A percentile compares a stretch with the other conserved stretches of the same genome.
These are phyloP conservation scores for Pipra filicauda DNA, from an alignment of 2,113 vertebrate genomes.

Conservation along the genomic window DNA sequence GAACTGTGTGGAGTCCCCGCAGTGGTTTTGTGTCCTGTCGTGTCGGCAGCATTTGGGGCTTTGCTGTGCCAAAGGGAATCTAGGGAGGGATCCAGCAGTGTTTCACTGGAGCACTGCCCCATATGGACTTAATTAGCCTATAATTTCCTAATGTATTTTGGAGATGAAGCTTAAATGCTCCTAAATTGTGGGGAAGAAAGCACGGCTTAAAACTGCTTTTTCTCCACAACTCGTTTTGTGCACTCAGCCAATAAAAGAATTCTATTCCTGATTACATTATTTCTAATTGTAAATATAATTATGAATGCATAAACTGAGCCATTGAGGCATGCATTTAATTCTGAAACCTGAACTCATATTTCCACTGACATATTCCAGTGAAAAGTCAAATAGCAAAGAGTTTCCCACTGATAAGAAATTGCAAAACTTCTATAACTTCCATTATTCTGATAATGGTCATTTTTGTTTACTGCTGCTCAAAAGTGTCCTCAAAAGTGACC, in stretches of 20 bases:
- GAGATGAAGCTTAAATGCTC: background rate
- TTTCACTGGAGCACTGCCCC: background rate
- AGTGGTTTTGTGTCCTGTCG: background rate
- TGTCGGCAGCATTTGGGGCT: background rate
- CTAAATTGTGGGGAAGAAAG: background rate
- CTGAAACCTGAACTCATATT: background rate
- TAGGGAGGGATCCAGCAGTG: background rate
- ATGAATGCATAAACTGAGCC: background rate
- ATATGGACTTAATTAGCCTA: background rate
- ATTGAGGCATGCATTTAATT: slow-evolving; percentile 3
- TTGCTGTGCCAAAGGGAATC: background rate
- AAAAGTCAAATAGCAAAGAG: background rate
- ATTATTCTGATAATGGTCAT: background rate
- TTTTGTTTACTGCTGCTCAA: background rate
- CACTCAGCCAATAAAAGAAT: background rate
- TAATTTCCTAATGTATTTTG: background rate
- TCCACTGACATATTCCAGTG: background rate
- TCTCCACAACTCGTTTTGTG: background rate
- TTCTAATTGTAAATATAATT: slow-evolving; percentile 43
- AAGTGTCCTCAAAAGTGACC: background rate
- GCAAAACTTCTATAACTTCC: background rate
- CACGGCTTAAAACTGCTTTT: background rate
- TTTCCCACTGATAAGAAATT: background rate
- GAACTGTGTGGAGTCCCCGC: background rate
- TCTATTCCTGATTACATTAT: background rate